phyloP scores from a whole-genome alignment of 2,888 invertebrate genomes.

The Meloe dianella region DNA sequence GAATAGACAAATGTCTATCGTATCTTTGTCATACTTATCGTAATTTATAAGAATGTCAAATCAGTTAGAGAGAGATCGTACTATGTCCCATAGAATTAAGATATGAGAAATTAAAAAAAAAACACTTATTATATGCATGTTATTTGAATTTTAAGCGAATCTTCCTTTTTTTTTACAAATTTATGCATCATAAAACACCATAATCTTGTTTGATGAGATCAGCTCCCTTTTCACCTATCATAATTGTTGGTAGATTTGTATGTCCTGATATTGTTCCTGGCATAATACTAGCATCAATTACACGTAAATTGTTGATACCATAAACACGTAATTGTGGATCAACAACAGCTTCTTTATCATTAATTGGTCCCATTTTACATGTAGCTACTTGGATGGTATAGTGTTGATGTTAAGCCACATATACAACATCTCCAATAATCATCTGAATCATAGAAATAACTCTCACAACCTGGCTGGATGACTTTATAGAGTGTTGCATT shows the following conservation, averaged over 20 bases:
- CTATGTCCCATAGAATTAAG: no score
- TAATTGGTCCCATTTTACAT: slow-evolving; percentile 50
- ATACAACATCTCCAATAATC: slow-evolving; percentile 75
- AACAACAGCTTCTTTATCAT: slow-evolving; percentile 42
- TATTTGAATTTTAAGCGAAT: no score
- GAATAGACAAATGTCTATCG: no score
- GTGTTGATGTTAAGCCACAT: slow-evolving; percentile 49
- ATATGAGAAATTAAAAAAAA: no score
- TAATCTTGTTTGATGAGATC: slow-evolving; percentile 67
- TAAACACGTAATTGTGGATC: slow-evolving; percentile 68
- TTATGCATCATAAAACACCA: no score
- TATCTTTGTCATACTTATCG: no score
- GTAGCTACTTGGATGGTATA: slow-evolving; percentile 62
- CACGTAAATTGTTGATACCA: slow-evolving; percentile 66
- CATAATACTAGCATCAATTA: slow-evolving; percentile 73
- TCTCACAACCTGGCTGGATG: slow-evolving; percentile 63
- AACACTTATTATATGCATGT: no score
- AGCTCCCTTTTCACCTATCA: slow-evolving; percentile 75
- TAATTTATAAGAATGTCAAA: no score
- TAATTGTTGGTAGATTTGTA: slow-evolving; percentile 71
- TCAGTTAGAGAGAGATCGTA: no score
- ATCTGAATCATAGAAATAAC: slow-evolving; percentile 64
- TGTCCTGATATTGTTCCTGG: slow-evolving; percentile 71
- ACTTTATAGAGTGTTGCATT: slow-evolving; percentile 56
- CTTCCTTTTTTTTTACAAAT: no score